Evolutionary conservation across 2,113 vertebrate genomes (phyloP).

Genomic region (Meleagris gallopavo): DNA sequence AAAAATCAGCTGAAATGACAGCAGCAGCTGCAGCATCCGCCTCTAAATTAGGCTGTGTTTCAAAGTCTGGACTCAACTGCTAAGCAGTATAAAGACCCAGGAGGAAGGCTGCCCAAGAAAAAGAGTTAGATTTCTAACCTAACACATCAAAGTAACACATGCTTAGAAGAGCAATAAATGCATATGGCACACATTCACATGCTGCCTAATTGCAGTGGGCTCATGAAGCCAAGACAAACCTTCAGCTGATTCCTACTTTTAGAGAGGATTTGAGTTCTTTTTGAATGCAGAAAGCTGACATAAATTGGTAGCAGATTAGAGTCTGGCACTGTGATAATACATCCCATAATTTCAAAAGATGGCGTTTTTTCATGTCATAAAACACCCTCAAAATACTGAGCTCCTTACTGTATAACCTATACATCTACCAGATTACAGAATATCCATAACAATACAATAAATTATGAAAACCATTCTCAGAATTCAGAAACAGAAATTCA

Average conservation of each 20-base stretch:
- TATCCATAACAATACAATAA: constrained; percentile 41
- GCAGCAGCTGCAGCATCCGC: constrained; percentile 94
- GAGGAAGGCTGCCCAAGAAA: constrained; percentile 89
- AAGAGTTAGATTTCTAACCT: constrained; percentile 84
- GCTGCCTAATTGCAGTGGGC: constrained; percentile 84
- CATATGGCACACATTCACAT: constrained; percentile 84
- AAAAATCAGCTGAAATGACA: constrained; percentile 89
- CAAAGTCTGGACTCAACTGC: constrained; percentile 94
- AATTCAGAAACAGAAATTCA: constrained; percentile 51
- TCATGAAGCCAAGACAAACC: constrained; percentile 80
- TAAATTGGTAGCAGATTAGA: constrained; percentile 83
- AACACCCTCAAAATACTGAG: constrained; percentile 68
- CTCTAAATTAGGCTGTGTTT: constrained; percentile 90
- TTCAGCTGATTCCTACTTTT: constrained; percentile 79
- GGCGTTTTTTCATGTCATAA: constrained; percentile 62
- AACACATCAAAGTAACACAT: constrained; percentile 90
- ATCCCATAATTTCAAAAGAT: constrained; percentile 78
- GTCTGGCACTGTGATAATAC: constrained; percentile 69
- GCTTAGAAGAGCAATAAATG: constrained; percentile 86
- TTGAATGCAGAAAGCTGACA: constrained; percentile 75
- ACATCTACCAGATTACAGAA: constrained; percentile 57
- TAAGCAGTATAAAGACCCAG: constrained; percentile 93
- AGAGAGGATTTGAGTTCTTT: constrained; percentile 75
- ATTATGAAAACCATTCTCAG: constrained; percentile 40
- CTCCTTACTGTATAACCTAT: constrained; percentile 59